These are phyloP conservation scores for Trypoxylus dichotomus DNA, from an alignment of 1,140 invertebrate species.

Conservation along the genomic window DNA sequence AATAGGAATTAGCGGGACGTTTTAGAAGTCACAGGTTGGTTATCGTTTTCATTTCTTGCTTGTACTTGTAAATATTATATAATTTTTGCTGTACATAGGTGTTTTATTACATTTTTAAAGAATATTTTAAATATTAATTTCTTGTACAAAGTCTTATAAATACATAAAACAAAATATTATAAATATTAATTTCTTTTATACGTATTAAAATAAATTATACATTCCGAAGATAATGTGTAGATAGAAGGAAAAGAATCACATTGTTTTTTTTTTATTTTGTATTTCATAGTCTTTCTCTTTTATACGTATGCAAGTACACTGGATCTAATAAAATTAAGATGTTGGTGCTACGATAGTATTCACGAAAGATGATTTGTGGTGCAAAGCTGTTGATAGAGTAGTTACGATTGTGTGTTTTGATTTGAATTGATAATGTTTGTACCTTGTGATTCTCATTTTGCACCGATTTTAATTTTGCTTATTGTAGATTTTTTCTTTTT, in stretches of 20 bases:
- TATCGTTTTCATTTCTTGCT: neutral
- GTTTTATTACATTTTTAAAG: neutral
- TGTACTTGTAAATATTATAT: neutral
- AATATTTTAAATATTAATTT: neutral
- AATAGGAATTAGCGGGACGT: no score
- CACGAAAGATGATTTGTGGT: neutral
- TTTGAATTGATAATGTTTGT: neutral
- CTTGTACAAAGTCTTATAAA: neutral
- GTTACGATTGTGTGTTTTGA: neutral
- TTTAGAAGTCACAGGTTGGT: neutral
- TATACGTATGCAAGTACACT: neutral
- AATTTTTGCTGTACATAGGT: neutral
- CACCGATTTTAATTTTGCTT: conserved; percentile 36
- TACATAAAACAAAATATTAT: neutral
- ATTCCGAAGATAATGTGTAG: neutral
- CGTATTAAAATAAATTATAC: neutral
- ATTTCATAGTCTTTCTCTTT: neutral
- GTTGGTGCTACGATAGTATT: neutral
- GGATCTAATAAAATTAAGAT: conserved; percentile 3
- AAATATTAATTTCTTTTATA: neutral
- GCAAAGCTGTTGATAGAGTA: neutral
- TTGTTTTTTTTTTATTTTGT: neutral
- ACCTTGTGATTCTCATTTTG: conserved; percentile 5
- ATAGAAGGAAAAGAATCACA: neutral
- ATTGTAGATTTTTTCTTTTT: conserved; percentile 32